phyloP scores from a whole-genome alignment of 2,797 vertebrate genomes.

The Triplophysa bombifrons region DNA sequence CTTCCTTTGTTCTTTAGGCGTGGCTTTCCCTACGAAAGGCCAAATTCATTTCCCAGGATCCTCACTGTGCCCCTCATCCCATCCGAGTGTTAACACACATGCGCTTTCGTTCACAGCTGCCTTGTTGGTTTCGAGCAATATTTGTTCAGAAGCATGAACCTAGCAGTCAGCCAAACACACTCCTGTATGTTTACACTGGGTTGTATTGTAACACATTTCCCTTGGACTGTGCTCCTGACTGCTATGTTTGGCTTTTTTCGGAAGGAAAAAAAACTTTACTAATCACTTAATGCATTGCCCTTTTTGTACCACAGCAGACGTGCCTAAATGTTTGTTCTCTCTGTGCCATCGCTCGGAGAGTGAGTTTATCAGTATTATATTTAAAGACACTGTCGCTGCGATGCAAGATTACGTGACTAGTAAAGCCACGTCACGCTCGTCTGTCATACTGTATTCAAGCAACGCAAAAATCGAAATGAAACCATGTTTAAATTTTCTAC shows the following conservation, averaged over 20 bases:
- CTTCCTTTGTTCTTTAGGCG: conserved; percentile 90
- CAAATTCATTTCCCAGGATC: conserved; percentile 88
- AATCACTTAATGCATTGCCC: conserved; percentile 89
- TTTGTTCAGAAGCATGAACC: conserved; percentile 71
- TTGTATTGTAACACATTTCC: conserved; percentile 15
- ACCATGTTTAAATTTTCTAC: conserved; percentile 46
- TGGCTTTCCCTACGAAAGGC: conserved; percentile 91
- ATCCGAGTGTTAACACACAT: conserved; percentile 81
- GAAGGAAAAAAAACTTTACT: conserved; percentile 74
- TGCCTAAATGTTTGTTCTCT: conserved; percentile 78
- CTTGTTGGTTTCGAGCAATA: conserved; percentile 67
- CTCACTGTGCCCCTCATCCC: conserved; percentile 87
- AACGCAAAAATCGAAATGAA: conserved; percentile 75
- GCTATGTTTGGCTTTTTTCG: conserved; percentile 80
- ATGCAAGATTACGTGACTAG: conserved; percentile 85
- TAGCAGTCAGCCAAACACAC: conserved; percentile 85
- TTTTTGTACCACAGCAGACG: conserved; percentile 76
- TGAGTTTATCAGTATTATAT: conserved; percentile 84
- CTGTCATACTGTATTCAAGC: conserved; percentile 78
- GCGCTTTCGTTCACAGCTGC: conserved; percentile 85
- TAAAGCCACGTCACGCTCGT: conserved; percentile 75
- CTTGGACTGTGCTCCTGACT: conserved; percentile 82
- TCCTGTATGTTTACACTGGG: conserved; percentile 70
- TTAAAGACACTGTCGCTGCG: conserved; percentile 77
- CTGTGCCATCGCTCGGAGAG: conserved; percentile 75